phyloP scores from a whole-genome alignment of 1,140 invertebrate genomes.

The Euwallacea similis region DNA sequence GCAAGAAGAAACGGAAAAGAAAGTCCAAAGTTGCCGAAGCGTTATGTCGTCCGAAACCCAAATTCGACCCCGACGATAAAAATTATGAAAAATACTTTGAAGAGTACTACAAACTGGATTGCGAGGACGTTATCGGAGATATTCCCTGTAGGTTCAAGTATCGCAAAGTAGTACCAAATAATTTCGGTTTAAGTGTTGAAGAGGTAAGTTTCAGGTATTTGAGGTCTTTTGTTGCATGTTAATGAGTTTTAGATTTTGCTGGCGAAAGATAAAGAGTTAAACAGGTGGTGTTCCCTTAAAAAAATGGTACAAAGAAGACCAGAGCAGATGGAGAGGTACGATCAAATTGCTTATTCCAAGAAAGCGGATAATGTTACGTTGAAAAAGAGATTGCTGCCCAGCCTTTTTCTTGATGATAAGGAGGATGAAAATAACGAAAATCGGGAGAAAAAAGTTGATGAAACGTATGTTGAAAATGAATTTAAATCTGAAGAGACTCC shows the following conservation, averaged over 20 bases:
- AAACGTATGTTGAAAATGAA: slow-evolving; percentile 7
- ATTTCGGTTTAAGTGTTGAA: slow-evolving; percentile 87
- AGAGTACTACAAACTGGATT: slow-evolving; percentile 93
- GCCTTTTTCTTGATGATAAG: slow-evolving; percentile 62
- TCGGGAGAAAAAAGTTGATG: background rate
- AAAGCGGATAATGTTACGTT: slow-evolving; percentile 73
- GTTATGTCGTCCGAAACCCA: slow-evolving; percentile 69
- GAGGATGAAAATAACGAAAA: slow-evolving; percentile 22
- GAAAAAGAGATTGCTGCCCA: slow-evolving; percentile 85
- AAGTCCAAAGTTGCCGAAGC: slow-evolving; percentile 72
- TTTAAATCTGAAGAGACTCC: slow-evolving; percentile 4
- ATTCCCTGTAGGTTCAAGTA: slow-evolving; percentile 93
- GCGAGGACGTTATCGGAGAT: slow-evolving; percentile 92
- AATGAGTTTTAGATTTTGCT: slow-evolving; percentile 73
- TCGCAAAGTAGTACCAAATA: slow-evolving; percentile 82
- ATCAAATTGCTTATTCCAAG: slow-evolving; percentile 73
- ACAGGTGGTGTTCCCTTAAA: slow-evolving; percentile 92
- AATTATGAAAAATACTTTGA: slow-evolving; percentile 88
- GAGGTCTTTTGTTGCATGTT: background rate
- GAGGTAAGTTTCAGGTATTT: slow-evolving; percentile 64
- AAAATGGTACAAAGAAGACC: slow-evolving; percentile 81
- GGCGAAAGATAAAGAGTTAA: slow-evolving; percentile 90
- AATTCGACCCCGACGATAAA: slow-evolving; percentile 79
- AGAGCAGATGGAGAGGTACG: slow-evolving; percentile 77
- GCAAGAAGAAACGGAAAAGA: slow-evolving; percentile 63